Evolutionary conservation across 2,888 invertebrate genomes (phyloP).

Genomic region (Pomacea canaliculata): DNA sequence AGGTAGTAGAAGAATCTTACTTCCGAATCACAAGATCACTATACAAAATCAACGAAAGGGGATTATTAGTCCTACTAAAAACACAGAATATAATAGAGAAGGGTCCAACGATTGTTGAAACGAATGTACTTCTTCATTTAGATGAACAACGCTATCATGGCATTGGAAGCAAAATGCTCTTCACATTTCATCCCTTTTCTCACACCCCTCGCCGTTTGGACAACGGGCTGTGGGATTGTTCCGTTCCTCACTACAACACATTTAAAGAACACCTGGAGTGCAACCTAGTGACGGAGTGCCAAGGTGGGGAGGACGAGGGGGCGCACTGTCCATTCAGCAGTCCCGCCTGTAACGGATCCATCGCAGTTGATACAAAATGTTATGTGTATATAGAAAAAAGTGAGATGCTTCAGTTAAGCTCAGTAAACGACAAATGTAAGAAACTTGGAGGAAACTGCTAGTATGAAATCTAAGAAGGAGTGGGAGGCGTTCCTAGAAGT

Average conservation of each 20-base stretch:
- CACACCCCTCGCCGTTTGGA: not conserved
- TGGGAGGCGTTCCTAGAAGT: not conserved
- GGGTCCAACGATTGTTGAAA: too few species aligned
- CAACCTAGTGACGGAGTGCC: not conserved
- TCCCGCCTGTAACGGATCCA: conserved; percentile 2
- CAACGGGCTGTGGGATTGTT: conserved; percentile 8
- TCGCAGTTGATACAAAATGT: conserved; percentile 1
- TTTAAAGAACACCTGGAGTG: conserved; percentile 9
- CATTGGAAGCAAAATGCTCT: not conserved
- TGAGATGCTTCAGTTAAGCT: not conserved
- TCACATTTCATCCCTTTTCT: conserved; percentile 1
- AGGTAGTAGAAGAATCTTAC: too few species aligned
- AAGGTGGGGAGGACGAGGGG: not conserved
- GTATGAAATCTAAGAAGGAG: conserved; percentile 10
- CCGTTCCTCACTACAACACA: not conserved
- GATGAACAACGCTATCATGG: not conserved
- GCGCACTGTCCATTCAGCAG: conserved; percentile 16
- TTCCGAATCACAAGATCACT: too few species aligned
- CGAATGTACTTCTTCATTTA: too few species aligned
- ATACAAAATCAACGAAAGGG: too few species aligned
- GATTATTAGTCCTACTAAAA: too few species aligned
- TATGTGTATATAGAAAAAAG: not conserved
- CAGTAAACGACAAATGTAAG: not conserved
- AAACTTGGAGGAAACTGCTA: conserved; percentile 7
- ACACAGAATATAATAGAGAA: too few species aligned